These are phyloP conservation scores for Notothenia coriiceps DNA, from an alignment of 2,113 vertebrate genomes.

Conservation along the genomic window DNA sequence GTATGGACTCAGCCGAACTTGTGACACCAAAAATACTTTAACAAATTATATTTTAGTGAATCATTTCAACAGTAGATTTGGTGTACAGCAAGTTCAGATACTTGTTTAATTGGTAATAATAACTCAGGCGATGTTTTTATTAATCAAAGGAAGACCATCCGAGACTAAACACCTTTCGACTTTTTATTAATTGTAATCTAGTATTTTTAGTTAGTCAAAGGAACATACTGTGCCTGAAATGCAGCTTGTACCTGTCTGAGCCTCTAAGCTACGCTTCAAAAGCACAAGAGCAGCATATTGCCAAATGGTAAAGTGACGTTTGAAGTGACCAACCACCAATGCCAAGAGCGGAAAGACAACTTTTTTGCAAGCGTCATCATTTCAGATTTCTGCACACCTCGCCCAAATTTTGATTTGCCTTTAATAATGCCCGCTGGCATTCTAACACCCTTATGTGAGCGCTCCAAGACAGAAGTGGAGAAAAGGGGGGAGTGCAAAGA, in stretches of 20 bases:
- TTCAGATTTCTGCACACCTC: conserved; percentile 64
- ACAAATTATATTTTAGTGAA: no score
- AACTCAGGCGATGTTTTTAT: not conserved
- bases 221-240: not conserved
- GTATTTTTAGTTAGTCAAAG: conserved; percentile 3
- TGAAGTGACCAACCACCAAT: conserved; percentile 37
- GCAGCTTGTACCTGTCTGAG: conserved; percentile 3
- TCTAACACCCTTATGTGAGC: conserved; percentile 65
- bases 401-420: conserved; percentile 60
- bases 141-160: not conserved
- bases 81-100: not conserved
- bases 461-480: conserved; percentile 52
- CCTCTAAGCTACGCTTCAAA: conserved; percentile 35
- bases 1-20: conserved; percentile 28
- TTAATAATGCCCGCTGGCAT: conserved; percentile 70
- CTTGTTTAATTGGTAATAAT: not conserved
- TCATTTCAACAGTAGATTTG: no score
- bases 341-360: conserved; percentile 45
- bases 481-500: conserved; percentile 43
- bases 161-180: not conserved
- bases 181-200: not conserved
- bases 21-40: not conserved
- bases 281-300: conserved; percentile 32
- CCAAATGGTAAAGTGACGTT: conserved; percentile 51
- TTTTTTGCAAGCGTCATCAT: conserved; percentile 74